Conservation (phyloP, 2,888 invertebrate genomes). For the Pyrrhia umbra region DNA sequence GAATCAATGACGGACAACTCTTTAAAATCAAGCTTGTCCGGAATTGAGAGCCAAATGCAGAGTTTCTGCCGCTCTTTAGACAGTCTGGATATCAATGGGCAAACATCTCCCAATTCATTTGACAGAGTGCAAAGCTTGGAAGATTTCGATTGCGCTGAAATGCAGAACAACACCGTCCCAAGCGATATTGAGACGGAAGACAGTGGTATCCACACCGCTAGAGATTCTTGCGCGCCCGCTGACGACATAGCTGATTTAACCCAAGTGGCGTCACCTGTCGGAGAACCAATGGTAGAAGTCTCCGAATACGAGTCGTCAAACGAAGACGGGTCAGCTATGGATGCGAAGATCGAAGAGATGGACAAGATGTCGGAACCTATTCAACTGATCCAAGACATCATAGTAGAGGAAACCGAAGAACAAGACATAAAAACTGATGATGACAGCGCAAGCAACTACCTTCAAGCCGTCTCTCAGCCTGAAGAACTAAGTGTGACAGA, state of each 20-base stretch:
- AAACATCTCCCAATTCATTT: constrained; percentile 88
- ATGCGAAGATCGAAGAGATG: constrained; percentile 78
- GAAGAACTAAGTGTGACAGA: constrained; percentile 86
- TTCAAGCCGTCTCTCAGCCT: constrained; percentile 84
- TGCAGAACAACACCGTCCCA: constrained; percentile 89
- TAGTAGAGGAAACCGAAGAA: constrained; percentile 86
- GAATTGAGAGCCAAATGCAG: constrained; percentile 90
- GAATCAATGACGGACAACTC: constrained; percentile 77
- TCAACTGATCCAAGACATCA: constrained; percentile 78
- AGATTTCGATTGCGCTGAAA: constrained; percentile 91
- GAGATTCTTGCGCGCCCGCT: constrained; percentile 94
- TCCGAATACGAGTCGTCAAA: constrained; percentile 87
- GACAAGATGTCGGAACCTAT: constrained; percentile 70
- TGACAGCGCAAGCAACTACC: constrained; percentile 85
- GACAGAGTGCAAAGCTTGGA: constrained; percentile 92
- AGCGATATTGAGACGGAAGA: constrained; percentile 94
- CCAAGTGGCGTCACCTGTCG: constrained; percentile 86
- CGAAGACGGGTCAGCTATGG: constrained; percentile 79
- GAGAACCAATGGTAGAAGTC: constrained; percentile 83
- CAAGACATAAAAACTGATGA: constrained; percentile 82
- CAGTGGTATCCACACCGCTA: constrained; percentile 94
- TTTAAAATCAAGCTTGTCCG: constrained; percentile 81
- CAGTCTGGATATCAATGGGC: constrained; percentile 91
- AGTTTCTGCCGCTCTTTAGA: constrained; percentile 92
- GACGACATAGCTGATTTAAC: constrained; percentile 92